A percentile compares a stretch with the other conserved stretches of the same genome.
phyloP scores from a whole-genome alignment of 2,113 vertebrate genomes.

The Smithornis capensis region DNA sequence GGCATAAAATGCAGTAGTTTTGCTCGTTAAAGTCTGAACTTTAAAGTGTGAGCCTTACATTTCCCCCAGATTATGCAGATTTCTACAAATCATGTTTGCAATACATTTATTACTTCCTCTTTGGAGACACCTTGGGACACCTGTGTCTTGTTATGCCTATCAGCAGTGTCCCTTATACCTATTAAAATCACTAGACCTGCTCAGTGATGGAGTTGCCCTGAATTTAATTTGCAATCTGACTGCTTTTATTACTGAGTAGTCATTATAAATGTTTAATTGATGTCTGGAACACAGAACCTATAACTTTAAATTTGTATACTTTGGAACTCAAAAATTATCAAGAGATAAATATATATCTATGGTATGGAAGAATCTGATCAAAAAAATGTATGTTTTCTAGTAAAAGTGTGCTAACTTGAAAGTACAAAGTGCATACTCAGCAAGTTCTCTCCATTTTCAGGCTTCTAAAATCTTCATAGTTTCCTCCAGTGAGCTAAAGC shows the following conservation, averaged over 20 bases:
- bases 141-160: rapidly evolving
- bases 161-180: not conserved
- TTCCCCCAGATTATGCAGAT: not conserved
- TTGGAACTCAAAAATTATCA: not conserved
- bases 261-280: not conserved
- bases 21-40: not conserved
- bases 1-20: not conserved
- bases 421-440: not conserved
- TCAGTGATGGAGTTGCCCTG: not conserved
- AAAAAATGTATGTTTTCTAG: not conserved
- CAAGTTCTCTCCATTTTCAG: not conserved
- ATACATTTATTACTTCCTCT: not conserved
- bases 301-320: not conserved
- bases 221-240: not conserved
- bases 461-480: not conserved
- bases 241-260: not conserved
- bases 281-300: not conserved
- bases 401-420: not conserved
- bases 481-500: not conserved
- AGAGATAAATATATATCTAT: not conserved
- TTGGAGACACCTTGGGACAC: not conserved
- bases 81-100: not conserved
- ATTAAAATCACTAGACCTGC: not conserved
- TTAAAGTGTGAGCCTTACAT: not conserved
- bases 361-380: not conserved